Evolutionary conservation across 1,140 invertebrate genomes (phyloP).

Genomic region (Aphelinus atriplicis): DNA sequence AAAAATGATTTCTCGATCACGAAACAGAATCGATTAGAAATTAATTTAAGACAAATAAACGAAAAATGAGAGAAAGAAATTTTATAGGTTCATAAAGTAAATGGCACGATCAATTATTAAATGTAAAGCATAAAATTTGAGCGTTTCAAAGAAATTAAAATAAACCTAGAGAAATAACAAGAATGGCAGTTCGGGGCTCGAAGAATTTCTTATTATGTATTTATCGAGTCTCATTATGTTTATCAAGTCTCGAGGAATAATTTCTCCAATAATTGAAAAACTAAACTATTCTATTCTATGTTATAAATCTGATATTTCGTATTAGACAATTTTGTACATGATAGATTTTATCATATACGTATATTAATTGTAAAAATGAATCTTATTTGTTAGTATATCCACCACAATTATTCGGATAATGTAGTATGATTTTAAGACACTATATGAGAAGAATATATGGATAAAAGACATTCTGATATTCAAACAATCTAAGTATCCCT

Average conservation of each 20-base stretch:
- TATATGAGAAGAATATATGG: too few relatives aligned
- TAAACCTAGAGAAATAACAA: neutral
- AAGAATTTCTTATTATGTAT: neutral
- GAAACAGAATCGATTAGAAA: conserved; percentile 33
- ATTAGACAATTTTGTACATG: conserved; percentile 21
- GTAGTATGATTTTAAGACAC: too few relatives aligned
- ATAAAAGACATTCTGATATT: too few relatives aligned
- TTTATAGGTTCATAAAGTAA: conserved; percentile 18
- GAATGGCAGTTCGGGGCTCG: too few relatives aligned
- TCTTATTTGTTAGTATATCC: conserved; percentile 6
- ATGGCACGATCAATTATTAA: conserved; percentile 62
- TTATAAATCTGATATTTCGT: conserved; percentile 7
- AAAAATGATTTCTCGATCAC: conserved; percentile 22
- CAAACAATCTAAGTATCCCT: too few relatives aligned
- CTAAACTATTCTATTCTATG: neutral
- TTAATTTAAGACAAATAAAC: conserved; percentile 27
- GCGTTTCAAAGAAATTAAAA: conserved; percentile 12
- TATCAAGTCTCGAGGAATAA: too few relatives aligned
- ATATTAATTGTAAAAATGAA: conserved; percentile 16
- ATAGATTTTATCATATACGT: conserved; percentile 20
- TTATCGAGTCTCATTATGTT: too few relatives aligned
- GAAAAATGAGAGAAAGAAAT: conserved; percentile 14
- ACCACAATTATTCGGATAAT: too few relatives aligned
- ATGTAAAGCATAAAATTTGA: conserved; percentile 45
- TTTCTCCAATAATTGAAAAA: too few relatives aligned